Conservation (phyloP, 2,797 vertebrate species). For the Somateria mollissima region DNA sequence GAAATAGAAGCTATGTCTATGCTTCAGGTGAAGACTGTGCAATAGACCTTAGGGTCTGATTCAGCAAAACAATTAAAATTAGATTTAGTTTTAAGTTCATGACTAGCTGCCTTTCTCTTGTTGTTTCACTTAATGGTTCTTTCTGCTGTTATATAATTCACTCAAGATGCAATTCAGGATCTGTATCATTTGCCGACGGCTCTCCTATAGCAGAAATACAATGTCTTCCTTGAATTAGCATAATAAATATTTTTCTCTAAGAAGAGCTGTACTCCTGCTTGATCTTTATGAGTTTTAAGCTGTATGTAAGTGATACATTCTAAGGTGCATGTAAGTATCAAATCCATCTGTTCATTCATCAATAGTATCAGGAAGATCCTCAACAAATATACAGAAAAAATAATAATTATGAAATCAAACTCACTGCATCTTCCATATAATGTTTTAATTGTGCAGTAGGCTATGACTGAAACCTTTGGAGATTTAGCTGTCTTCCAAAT, state of each 20-base stretch:
- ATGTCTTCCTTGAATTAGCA: background rate
- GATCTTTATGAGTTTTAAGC: background rate
- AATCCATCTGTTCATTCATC: background rate
- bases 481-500: background rate
- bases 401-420: background rate
- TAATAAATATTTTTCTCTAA: background rate
- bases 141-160: conserved; percentile 6
- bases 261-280: background rate
- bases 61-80: conserved; percentile 47
- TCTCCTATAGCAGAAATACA: background rate
- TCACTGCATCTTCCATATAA: background rate
- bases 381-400: background rate
- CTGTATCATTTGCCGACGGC: background rate
- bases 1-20: background rate
- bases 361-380: background rate
- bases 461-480: background rate
- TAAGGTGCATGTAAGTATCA: background rate
- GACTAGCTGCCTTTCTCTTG: background rate
- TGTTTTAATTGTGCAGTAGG: background rate
- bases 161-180: background rate
- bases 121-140: background rate
- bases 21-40: conserved; percentile 6
- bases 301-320: background rate
- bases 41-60: background rate
- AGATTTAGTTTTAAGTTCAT: background rate